Conservation (phyloP, 2,888 invertebrate species). For the Nemapogon koenigi region DNA sequence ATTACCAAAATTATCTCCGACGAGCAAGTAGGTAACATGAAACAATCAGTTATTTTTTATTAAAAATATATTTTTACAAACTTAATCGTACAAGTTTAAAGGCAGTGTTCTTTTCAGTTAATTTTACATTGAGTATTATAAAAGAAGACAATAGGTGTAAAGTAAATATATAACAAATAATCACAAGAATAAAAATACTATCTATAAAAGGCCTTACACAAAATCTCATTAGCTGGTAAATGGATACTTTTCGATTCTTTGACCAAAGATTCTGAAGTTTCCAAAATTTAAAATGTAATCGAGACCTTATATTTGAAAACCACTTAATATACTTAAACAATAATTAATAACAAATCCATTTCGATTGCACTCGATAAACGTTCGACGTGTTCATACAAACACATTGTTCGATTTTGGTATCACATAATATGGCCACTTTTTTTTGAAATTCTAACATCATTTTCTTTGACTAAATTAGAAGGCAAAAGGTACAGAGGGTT, state of each 20-base stretch:
- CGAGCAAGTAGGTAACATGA: slow-evolving; percentile 1
- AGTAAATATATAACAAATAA: too few species aligned
- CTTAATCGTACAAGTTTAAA: slow-evolving; percentile 41
- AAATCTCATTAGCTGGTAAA: too few species aligned
- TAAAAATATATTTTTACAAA: slow-evolving; percentile 25
- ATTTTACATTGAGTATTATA: slow-evolving; percentile 47
- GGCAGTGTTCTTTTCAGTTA: slow-evolving; percentile 52
- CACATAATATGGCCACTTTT: slow-evolving; percentile 51
- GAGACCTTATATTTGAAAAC: too few species aligned
- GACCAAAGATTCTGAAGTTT: too few species aligned
- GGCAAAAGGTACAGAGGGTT: slow-evolving; percentile 46
- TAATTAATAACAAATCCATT: too few species aligned
- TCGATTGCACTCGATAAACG: too few species aligned
- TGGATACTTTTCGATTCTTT: too few species aligned
- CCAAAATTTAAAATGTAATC: too few species aligned
- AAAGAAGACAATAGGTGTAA: too few species aligned
- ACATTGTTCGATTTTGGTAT: slow-evolving; percentile 36
- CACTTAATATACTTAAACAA: too few species aligned
- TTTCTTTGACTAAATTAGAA: slow-evolving; percentile 33
- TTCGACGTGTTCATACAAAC: neutral
- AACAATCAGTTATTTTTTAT: neutral
- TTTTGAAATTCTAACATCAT: slow-evolving; percentile 12
- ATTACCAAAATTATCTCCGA: neutral
- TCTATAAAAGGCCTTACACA: too few species aligned
- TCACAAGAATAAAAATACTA: too few species aligned